phyloP scores from a whole-genome alignment of 2,113 vertebrate species.

The Cryptotis parvus region DNA sequence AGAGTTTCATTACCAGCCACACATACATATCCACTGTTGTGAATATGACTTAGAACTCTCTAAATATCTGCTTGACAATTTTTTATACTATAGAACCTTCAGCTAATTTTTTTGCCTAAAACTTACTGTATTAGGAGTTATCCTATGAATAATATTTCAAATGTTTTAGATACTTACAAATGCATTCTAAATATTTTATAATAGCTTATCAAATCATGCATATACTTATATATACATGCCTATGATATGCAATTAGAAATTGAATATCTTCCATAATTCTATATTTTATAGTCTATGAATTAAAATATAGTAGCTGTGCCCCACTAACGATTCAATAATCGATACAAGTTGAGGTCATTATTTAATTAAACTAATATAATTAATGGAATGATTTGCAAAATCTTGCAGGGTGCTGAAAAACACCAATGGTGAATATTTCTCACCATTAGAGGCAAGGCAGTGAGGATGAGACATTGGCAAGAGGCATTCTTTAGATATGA shows the following conservation, averaged over 20 bases:
- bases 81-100: neutral
- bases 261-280: neutral
- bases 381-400: neutral
- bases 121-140: neutral
- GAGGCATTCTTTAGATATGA: neutral
- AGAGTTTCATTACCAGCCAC: neutral
- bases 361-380: neutral
- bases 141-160: neutral
- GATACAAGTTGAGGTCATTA: neutral
- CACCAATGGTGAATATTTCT: neutral
- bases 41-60: neutral
- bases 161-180: neutral
- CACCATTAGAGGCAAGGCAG: neutral
- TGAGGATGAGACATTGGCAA: neutral
- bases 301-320: neutral
- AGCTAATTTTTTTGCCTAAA: neutral
- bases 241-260: neutral
- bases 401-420: neutral
- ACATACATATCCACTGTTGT: neutral
- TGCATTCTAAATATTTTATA: too few species aligned
- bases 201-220: too few species aligned
- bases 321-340: neutral
- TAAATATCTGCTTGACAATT: neutral
- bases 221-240: neutral
- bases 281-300: neutral